Evolutionary conservation across 1,140 invertebrate genomes (phyloP).

Genomic region (Calliopsis andreniformis): DNA sequence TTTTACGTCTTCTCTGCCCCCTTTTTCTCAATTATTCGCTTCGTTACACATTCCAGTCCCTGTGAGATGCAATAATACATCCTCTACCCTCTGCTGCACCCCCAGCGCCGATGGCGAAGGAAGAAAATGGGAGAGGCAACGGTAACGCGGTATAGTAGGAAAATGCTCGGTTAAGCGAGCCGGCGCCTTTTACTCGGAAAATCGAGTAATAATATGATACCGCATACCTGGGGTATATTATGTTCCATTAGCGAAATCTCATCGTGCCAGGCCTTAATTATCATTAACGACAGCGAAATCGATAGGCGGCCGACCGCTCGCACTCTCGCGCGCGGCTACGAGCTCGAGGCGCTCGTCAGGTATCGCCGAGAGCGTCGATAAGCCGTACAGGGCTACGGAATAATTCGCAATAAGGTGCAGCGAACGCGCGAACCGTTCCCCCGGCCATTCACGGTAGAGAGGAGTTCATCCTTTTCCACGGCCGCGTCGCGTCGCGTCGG

Average conservation of each 20-base stretch:
- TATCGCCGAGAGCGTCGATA: conserved; percentile 52
- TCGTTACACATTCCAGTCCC: neutral
- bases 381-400: conserved; percentile 34
- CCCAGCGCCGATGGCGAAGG: neutral
- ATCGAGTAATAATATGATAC: conserved; percentile 52
- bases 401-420: conserved; percentile 51
- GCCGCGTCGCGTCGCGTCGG: too few species aligned
- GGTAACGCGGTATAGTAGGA: conserved; percentile 10
- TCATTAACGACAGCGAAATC: conserved; percentile 63
- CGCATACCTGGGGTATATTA: conserved; percentile 51
- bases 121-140: neutral
- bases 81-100: too few species aligned
- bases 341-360: conserved; percentile 40
- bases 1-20: too few species aligned
- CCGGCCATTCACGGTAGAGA: conserved; percentile 46
- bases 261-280: conserved; percentile 62
- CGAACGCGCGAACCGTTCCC: conserved; percentile 8
- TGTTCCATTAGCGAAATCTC: conserved; percentile 66
- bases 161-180: conserved; percentile 14
- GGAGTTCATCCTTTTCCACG: conserved; percentile 57
- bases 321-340: neutral
- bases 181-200: conserved; percentile 46
- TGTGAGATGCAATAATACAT: neutral
- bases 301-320: conserved; percentile 41
- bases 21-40: too few species aligned